Conservation (phyloP, 1,140 invertebrate species). For the Adelges cooleyi region DNA sequence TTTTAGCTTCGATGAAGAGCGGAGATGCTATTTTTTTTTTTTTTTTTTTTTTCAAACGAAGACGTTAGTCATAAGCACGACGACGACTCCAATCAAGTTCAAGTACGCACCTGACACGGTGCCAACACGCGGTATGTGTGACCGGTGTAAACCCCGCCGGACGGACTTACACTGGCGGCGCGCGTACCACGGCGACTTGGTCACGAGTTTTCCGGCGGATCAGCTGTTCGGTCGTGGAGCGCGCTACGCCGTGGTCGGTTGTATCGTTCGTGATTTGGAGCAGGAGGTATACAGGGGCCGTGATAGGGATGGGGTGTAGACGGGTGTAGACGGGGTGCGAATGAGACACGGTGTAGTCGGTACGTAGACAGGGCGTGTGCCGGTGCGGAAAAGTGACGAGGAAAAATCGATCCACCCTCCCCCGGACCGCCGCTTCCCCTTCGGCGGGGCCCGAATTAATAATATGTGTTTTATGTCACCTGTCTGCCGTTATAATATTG, state of each 20-base stretch:
- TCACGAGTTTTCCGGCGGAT: constrained; percentile 28
- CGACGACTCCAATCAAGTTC: no score
- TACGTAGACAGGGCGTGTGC: neutral
- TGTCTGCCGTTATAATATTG: no score
- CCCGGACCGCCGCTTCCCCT: no score
- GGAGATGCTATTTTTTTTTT: no score
- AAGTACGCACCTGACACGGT: no score
- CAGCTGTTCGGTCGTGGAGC: neutral
- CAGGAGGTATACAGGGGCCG: constrained; percentile 86
- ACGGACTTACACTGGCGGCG: neutral
- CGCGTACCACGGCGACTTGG: neutral
- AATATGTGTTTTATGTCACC: no score
- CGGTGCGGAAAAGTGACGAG: constrained; percentile 12
- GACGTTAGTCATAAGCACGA: no score
- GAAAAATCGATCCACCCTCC: constrained; percentile 7
- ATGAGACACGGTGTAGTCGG: neutral
- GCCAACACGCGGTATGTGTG: neutral
- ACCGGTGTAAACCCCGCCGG: constrained; percentile 8
- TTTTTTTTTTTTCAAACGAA: no score
- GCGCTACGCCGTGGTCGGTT: neutral
- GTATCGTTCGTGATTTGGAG: constrained; percentile 73
- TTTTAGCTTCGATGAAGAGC: no score
- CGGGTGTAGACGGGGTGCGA: neutral
- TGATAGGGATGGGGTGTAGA: neutral
- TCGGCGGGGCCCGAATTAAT: no score